Evolutionary conservation across 2,113 vertebrate genomes (phyloP).

Genomic region (Tylochromis polylepis): DNA sequence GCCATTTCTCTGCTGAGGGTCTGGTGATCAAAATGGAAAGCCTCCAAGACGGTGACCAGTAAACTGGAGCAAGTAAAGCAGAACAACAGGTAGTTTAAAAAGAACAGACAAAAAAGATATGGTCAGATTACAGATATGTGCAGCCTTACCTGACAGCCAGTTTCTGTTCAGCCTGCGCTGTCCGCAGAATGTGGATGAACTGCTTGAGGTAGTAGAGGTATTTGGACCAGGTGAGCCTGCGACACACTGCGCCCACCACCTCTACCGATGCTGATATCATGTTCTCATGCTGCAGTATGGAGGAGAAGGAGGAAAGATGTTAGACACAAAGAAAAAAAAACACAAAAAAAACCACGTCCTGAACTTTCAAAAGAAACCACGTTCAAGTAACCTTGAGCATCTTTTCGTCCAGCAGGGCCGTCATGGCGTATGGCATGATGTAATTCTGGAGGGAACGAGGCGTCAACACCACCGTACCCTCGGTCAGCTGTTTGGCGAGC

Average conservation of each 20-base stretch:
- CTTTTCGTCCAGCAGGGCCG: constrained; percentile 84
- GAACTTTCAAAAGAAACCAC: not conserved
- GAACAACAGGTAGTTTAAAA: not conserved
- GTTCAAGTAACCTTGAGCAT: constrained; percentile 83
- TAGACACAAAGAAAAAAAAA: not conserved
- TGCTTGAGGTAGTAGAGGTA: constrained; percentile 91
- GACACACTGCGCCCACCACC: constrained; percentile 86
- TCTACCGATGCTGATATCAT: constrained; percentile 87
- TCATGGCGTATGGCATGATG: constrained; percentile 93
- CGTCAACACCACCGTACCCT: constrained; percentile 79
- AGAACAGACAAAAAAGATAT: not conserved
- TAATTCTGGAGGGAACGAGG: constrained; percentile 90
- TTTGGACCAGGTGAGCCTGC: constrained; percentile 86
- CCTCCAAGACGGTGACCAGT: constrained; percentile 86
- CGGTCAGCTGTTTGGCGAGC: constrained; percentile 86
- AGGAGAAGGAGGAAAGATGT: not conserved
- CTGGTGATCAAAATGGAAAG: constrained; percentile 90
- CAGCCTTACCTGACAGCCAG: constrained; percentile 82
- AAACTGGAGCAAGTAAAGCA: constrained; percentile 69
- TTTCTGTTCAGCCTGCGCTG: constrained; percentile 81
- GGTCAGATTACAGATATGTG: not conserved
- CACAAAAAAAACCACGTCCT: accelerated
- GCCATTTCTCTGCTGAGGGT: constrained; percentile 85
- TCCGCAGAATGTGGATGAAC: constrained; percentile 88
- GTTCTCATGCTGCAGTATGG: constrained; percentile 79